These are phyloP conservation scores for Drymonia ruficornis DNA, from an alignment of 2,888 invertebrate genomes.

Conservation along the genomic window DNA sequence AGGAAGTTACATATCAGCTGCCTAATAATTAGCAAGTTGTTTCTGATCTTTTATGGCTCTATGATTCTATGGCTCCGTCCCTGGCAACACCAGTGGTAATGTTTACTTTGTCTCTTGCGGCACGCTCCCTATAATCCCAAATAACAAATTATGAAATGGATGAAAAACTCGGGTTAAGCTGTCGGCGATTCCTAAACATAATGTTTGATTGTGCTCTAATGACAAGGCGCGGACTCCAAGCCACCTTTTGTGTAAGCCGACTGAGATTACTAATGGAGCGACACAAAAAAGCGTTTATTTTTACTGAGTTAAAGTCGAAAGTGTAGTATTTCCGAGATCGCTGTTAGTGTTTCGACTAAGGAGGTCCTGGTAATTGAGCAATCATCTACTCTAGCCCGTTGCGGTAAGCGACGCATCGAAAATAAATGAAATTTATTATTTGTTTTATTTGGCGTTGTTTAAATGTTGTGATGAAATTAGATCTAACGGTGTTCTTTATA, in stretches of 20 bases:
- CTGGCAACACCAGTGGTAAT: slow-evolving; percentile 47
- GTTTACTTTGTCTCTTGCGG: slow-evolving; percentile 81
- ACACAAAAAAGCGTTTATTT: slow-evolving; percentile 68
- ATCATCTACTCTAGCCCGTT: slow-evolving; percentile 81
- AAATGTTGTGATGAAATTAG: background rate
- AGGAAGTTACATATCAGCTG: no score
- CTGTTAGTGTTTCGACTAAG: slow-evolving; percentile 79
- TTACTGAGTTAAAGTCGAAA: slow-evolving; percentile 67
- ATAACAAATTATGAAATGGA: slow-evolving; percentile 83
- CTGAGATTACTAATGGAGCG: slow-evolving; percentile 62
- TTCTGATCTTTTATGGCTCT: no score
- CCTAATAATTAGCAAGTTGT: no score
- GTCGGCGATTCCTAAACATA: slow-evolving; percentile 83
- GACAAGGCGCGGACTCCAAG: slow-evolving; percentile 80
- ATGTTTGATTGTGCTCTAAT: slow-evolving; percentile 83
- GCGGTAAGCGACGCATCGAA: slow-evolving; percentile 79
- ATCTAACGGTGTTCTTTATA: background rate
- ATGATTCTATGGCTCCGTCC: no score
- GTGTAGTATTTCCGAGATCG: slow-evolving; percentile 52
- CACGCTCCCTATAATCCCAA: slow-evolving; percentile 79
- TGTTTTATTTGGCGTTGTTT: slow-evolving; percentile 61
- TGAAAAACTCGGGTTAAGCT: slow-evolving; percentile 82
- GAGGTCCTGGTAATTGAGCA: slow-evolving; percentile 84
- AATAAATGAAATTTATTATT: slow-evolving; percentile 79
- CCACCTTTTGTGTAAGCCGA: slow-evolving; percentile 81